Evolutionary conservation across 2,888 invertebrate species (phyloP).

Genomic region (Ennomos fuscantarius): DNA sequence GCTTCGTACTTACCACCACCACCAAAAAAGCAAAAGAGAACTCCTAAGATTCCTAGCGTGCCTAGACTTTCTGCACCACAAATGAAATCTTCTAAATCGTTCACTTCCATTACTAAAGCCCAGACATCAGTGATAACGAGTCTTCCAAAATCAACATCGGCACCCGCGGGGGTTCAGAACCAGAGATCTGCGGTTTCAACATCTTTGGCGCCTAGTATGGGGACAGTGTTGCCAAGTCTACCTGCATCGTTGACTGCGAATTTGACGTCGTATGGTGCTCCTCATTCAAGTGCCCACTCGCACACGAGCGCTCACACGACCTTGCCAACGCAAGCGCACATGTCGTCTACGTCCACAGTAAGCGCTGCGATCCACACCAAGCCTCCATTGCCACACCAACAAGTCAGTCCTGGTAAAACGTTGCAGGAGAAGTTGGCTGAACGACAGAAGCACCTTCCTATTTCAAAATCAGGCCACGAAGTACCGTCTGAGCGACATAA

Average conservation of each 20-base stretch:
- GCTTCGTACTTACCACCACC: conserved; percentile 62
- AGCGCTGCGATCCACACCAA: conserved; percentile 65
- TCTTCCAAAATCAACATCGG: conserved; percentile 45
- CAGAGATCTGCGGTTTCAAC: conserved; percentile 57
- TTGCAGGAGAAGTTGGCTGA: conserved; percentile 89
- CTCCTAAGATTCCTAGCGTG: conserved; percentile 55
- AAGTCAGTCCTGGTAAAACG: conserved; percentile 86
- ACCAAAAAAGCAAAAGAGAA: conserved; percentile 72
- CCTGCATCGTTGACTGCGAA: conserved; percentile 72
- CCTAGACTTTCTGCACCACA: conserved; percentile 35
- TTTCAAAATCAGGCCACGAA: conserved; percentile 43
- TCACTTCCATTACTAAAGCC: conserved; percentile 46
- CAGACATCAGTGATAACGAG: conserved; percentile 51
- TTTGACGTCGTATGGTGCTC: conserved; percentile 52
- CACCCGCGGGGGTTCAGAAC: conserved; percentile 44
- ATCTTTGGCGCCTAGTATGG: conserved; percentile 69
- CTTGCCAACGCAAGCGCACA: conserved; percentile 65
- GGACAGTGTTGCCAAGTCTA: conserved; percentile 66
- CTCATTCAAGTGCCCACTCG: conserved; percentile 36
- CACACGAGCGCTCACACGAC: conserved; percentile 46
- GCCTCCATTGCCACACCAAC: conserved; percentile 71
- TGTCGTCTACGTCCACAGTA: conserved; percentile 59
- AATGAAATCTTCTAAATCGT: conserved; percentile 54
- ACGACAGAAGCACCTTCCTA: conserved; percentile 81
- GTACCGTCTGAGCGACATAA: conserved; percentile 38